Conservation (phyloP, 1,140 invertebrate genomes). For the Drosophila varians region DNA sequence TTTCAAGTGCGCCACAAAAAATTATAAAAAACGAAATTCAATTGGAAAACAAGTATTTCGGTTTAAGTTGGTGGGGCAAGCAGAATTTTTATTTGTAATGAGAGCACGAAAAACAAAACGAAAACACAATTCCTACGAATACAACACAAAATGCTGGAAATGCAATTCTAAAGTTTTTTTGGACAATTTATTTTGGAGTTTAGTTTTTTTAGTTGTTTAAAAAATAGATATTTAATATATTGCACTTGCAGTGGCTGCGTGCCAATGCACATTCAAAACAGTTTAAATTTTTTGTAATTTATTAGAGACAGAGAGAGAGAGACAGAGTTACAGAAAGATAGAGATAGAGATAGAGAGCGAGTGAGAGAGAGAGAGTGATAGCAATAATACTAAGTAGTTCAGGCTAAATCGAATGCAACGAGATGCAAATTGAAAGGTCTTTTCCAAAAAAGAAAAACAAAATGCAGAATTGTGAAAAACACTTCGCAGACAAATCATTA, state of each 20-base stretch:
- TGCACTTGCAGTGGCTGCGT: conserved; percentile 53
- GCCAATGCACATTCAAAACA: conserved; percentile 76
- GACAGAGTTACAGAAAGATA: conserved; percentile 52
- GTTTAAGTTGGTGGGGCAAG: conserved; percentile 40
- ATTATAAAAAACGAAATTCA: conserved; percentile 16
- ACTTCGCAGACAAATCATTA: conserved; percentile 39
- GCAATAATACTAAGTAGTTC: conserved; percentile 68
- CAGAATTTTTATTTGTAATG: conserved; percentile 46
- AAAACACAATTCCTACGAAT: conserved; percentile 72
- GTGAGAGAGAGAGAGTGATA: conserved; percentile 58
- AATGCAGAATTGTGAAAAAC: conserved; percentile 49
- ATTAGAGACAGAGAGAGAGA: conserved; percentile 54
- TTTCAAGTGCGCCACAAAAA: conserved; percentile 53
- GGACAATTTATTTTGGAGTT: conserved; percentile 19
- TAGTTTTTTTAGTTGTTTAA: conserved; percentile 13
- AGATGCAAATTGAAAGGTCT: conserved; percentile 44
- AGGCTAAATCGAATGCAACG: conserved; percentile 59
- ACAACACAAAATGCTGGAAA: conserved; percentile 73
- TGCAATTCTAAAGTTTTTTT: conserved; percentile 40
- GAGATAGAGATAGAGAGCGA: conserved; percentile 53
- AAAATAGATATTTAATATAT: conserved; percentile 8
- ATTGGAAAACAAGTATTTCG: conserved; percentile 22
- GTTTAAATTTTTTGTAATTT: conserved; percentile 30
- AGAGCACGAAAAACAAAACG: conserved; percentile 47
- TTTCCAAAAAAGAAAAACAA: conserved; percentile 48